phyloP scores from a whole-genome alignment of 2,797 vertebrate genomes.

The Gila robusta region DNA sequence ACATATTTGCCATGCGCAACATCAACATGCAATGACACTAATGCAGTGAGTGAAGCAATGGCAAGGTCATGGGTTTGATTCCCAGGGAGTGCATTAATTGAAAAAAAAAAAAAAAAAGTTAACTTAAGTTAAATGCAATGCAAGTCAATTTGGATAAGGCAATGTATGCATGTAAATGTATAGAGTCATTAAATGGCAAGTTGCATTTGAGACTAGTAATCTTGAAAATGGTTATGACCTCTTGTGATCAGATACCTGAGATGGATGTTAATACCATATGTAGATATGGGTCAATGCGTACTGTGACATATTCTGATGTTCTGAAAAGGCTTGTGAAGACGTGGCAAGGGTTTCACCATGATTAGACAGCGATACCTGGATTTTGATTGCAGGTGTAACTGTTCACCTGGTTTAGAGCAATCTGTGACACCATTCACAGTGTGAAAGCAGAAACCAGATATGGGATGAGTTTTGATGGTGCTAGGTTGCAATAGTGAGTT shows the following conservation, averaged over 20 bases:
- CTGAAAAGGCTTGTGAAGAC: not conserved
- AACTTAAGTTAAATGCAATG: not conserved
- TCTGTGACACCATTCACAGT: slow-evolving; percentile 43
- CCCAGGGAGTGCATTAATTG: not conserved
- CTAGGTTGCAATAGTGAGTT: slow-evolving; percentile 67
- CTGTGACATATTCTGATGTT: not conserved
- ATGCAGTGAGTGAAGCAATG: not conserved
- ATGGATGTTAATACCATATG: not conserved
- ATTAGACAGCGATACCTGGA: slow-evolving; percentile 31
- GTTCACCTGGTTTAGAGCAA: slow-evolving; percentile 32
- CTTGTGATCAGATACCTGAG: not conserved
- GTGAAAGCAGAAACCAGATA: slow-evolving; percentile 50
- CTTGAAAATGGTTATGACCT: not conserved
- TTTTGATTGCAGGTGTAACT: slow-evolving; percentile 41
- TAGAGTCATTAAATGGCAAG: not conserved
- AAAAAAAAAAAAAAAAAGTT: too few species aligned
- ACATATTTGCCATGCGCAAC: not conserved
- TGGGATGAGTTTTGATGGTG: slow-evolving; percentile 60
- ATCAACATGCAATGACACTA: not conserved
- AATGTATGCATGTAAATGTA: not conserved
- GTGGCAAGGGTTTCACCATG: not conserved
- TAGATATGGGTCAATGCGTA: not conserved
- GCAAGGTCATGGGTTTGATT: not conserved
- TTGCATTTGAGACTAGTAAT: not conserved
- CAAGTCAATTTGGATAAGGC: not conserved